Evolutionary conservation across 2,797 vertebrate species (phyloP).

Genomic region (Chanos chanos): DNA sequence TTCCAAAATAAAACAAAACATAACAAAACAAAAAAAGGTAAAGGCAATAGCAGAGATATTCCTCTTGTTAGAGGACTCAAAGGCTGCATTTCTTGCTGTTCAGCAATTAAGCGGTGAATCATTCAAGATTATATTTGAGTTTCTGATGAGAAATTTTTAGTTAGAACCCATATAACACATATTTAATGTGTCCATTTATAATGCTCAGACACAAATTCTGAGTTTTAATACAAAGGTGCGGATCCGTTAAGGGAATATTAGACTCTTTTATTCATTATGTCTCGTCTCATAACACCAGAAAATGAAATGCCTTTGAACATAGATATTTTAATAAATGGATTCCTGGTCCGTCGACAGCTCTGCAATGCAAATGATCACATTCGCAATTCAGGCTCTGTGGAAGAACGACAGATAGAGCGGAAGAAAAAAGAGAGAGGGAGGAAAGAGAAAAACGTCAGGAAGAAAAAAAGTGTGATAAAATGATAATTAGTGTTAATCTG

Average conservation of each 20-base stretch:
- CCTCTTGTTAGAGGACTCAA: not conserved
- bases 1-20: not conserved
- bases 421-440: slow-evolving; percentile 8
- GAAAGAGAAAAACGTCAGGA: slow-evolving; percentile 26
- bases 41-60: not conserved
- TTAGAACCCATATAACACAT: slow-evolving; percentile 1
- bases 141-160: too few relatives aligned
- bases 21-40: not conserved
- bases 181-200: not conserved
- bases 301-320: slow-evolving; percentile 25
- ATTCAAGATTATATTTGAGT: too few relatives aligned
- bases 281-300: slow-evolving; percentile 8
- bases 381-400: slow-evolving; percentile 16
- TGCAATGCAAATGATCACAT: slow-evolving; percentile 32
- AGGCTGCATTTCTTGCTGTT: too few relatives aligned
- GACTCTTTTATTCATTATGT: slow-evolving; percentile 15
- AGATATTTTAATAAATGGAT: slow-evolving; percentile 36
- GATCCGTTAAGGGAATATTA: not conserved
- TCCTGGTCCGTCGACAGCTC: slow-evolving; percentile 1
- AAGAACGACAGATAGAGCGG: slow-evolving; percentile 22
- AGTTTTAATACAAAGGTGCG: not conserved
- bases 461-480: slow-evolving; percentile 52
- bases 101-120: too few relatives aligned
- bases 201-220: not conserved
- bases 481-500: slow-evolving; percentile 62